Percentiles rank a stretch among this genome's conserved stretches.
Evolutionary conservation across 2,797 vertebrate genomes (phyloP).

Genomic region (Gymnoscopelus microlampas): DNA sequence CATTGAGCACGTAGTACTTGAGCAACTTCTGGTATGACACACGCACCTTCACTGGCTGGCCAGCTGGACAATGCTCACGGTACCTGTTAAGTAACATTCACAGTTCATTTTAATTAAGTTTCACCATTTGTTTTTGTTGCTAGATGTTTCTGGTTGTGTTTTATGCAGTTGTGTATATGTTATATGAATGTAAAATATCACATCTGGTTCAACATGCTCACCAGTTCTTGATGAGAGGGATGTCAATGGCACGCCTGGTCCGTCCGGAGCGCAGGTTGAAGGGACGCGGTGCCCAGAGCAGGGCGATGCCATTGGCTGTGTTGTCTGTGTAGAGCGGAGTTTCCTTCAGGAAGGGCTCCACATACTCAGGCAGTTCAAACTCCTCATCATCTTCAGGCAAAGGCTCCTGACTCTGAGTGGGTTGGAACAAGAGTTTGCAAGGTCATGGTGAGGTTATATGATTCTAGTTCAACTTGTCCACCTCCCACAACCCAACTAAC

Average conservation of each 20-base stretch:
- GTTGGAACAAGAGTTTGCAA: background rate
- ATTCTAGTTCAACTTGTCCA: background rate
- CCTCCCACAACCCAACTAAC: background rate
- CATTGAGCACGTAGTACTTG: slow-evolving; percentile 98
- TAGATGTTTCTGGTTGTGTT: no score
- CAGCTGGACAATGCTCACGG: slow-evolving; percentile 97
- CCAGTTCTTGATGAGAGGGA: slow-evolving; percentile 99
- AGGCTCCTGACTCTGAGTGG: slow-evolving; percentile 91
- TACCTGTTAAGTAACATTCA: slow-evolving; percentile 83
- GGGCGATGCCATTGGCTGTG: slow-evolving; percentile 97
- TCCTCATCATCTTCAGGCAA: slow-evolving; percentile 98
- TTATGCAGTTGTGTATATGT: no score
- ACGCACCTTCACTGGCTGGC: slow-evolving; percentile 97
- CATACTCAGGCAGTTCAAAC: slow-evolving; percentile 96
- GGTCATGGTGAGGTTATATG: background rate
- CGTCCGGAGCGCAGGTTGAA: slow-evolving; percentile 97
- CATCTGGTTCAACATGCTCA: slow-evolving; percentile 61
- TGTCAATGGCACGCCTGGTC: slow-evolving; percentile 94
- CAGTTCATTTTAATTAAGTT: no score
- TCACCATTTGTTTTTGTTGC: no score
- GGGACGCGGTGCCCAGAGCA: slow-evolving; percentile 96
- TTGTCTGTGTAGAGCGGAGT: slow-evolving; percentile 97
- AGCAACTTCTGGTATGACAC: slow-evolving; percentile 99
- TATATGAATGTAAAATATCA: slow-evolving; percentile 48
- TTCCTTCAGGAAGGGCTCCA: slow-evolving; percentile 97